phyloP scores from a whole-genome alignment of 2,113 vertebrate species.

The Anser cygnoides region DNA sequence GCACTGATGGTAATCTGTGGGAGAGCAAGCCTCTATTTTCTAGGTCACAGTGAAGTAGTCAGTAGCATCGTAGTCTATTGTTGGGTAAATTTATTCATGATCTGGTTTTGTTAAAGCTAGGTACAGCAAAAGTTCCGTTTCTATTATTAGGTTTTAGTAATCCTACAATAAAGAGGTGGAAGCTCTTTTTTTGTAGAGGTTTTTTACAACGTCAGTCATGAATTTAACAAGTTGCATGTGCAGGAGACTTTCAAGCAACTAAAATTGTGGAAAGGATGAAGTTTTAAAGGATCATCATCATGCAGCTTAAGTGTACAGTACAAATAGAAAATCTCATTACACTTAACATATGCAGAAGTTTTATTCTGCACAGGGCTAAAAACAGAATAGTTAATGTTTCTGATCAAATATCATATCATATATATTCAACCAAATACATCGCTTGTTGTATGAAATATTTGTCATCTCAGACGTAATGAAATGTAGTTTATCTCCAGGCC shows the following conservation, averaged over 20 bases:
- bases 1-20: neutral
- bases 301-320: slow-evolving; percentile 4
- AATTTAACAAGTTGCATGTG: neutral
- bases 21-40: slow-evolving; percentile 18
- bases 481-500: neutral
- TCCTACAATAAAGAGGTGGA: neutral
- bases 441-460: neutral
- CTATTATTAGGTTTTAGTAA: neutral
- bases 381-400: slow-evolving; percentile 41
- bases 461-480: slow-evolving; percentile 14
- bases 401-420: slow-evolving; percentile 37
- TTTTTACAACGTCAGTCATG: neutral
- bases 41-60: neutral
- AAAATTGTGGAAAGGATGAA: neutral
- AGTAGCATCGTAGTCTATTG: neutral
- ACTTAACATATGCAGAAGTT: neutral
- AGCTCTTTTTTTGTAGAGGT: neutral
- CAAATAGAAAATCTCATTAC: slow-evolving; percentile 40
- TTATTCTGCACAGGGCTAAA: neutral
- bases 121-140: neutral
- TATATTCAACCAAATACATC: slow-evolving; percentile 33
- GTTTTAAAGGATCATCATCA: neutral
- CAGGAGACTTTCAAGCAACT: neutral
- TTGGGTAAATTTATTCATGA: neutral
- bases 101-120: slow-evolving; percentile 8